Base-by-base conservation (phyloP, 2,113 vertebrate species). In the Sclerurus mexicanus region DNA sequence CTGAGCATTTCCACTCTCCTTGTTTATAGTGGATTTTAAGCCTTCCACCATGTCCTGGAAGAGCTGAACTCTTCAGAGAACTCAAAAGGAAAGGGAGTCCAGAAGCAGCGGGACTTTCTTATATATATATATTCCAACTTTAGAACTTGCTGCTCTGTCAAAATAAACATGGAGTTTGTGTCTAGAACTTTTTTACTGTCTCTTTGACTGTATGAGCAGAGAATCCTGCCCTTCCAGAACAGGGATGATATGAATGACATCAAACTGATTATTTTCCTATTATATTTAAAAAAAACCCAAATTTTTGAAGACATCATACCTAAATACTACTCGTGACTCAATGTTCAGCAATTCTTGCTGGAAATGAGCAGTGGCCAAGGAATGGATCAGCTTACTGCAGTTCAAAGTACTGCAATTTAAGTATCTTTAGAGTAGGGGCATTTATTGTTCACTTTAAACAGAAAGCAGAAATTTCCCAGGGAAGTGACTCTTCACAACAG, bases 61-160 rank as follows among this genome's bases (percentile, higher is more conserved):
- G 23, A 63, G 37, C 31, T 53, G n/a, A 82, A 40, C 11, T 1
- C 20, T 62, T 82, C 52, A 59, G 75, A 40, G 14, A 10, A 52
- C 28, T 82, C 31, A 31, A 55, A 49, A 81, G 7, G 4, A 60
- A 74, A 77, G 13, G 14, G 23, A 50, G 4, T 7, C 14, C 28
- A 71, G 64, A 42, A 66, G 27, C 1, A 0, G 0, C 16, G 4
- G 1, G 14, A 21, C 8, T 39, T 47, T 40, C 40, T 40, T 40
- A 40, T 83, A 94, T 84, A 66, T 81, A 86, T 42, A 67, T 44
- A 82, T 62, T 81, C 30, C 50, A 59, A 80, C 50, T 68, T 60
- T 12, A 69, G 33, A 86, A 87, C 50, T 69, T 12, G 14, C 6
- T 88, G 50, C 40, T 90, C 58, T 52, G 30, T 71, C 53, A 88